These are phyloP conservation scores for Nasonia oneida DNA, from an alignment of 2,888 invertebrate genomes.

Conservation along the genomic window DNA sequence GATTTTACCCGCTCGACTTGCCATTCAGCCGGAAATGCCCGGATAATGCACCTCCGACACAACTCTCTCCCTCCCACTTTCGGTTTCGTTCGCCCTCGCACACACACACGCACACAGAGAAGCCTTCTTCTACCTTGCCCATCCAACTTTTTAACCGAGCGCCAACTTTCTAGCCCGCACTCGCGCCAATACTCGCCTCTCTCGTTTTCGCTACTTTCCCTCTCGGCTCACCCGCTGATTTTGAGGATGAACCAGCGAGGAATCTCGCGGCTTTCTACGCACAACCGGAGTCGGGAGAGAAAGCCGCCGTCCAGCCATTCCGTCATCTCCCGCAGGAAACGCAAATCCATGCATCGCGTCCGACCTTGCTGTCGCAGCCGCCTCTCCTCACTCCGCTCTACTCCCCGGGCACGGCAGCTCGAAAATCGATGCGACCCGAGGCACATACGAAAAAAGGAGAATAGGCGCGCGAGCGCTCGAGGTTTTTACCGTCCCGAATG, in stretches of 20 bases:
- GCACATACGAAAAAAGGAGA: constrained; percentile 20
- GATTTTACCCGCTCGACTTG: constrained; percentile 67
- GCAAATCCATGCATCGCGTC: constrained; percentile 24
- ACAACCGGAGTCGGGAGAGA: too few relatives aligned
- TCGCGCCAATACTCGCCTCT: not conserved
- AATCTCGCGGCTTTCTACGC: too few relatives aligned
- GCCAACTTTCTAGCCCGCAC: constrained; percentile 37
- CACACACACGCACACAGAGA: not conserved
- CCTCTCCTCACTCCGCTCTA: too few relatives aligned
- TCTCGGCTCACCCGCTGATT: constrained; percentile 60
- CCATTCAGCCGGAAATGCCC: constrained; percentile 55
- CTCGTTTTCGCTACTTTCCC: constrained; percentile 62
- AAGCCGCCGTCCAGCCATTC: too few relatives aligned
- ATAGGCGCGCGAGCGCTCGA: constrained; percentile 21
- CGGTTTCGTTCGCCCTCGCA: constrained; percentile 75
- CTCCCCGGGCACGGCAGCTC: not conserved
- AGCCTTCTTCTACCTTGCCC: constrained; percentile 15
- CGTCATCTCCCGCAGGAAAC: constrained; percentile 30
- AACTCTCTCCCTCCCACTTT: constrained; percentile 45
- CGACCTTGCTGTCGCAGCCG: not conserved
- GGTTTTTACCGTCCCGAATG: constrained; percentile 58
- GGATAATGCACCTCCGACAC: constrained; percentile 51
- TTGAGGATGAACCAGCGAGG: too few relatives aligned
- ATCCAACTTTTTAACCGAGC: constrained; percentile 61
- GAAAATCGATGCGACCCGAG: constrained; percentile 14